Percentiles rank a stretch among this genome's conserved stretches.
These are phyloP conservation scores for Syrphus vitripennis DNA, from an alignment of 2,888 invertebrate genomes.

Conservation along the genomic window DNA sequence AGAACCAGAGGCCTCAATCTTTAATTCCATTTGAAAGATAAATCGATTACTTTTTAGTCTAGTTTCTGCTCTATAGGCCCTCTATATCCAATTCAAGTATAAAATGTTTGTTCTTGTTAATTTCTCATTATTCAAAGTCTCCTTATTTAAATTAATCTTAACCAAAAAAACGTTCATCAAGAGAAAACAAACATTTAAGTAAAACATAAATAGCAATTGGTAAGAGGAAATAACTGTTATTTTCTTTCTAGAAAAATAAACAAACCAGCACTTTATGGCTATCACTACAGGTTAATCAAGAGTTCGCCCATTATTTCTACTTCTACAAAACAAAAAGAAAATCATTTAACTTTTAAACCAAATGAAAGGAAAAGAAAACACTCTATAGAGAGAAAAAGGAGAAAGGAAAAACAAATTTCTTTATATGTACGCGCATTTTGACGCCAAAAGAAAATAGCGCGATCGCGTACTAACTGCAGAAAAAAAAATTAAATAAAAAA, in stretches of 20 bases:
- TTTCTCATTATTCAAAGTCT: too few relatives aligned
- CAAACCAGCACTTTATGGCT: constrained; percentile 1
- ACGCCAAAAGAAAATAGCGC: constrained; percentile 63
- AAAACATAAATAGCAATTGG: neutral
- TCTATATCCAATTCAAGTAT: too few relatives aligned
- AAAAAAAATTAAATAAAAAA: constrained; percentile 24
- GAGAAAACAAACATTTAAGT: too few relatives aligned
- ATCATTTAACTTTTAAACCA: neutral
- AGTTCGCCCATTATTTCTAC: neutral
- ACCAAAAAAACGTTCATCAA: neutral
- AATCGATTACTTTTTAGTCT: too few relatives aligned
- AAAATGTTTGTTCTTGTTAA: too few relatives aligned
- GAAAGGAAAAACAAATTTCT: constrained; percentile 61
- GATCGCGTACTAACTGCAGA: constrained; percentile 18
- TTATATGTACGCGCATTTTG: constrained; percentile 36
- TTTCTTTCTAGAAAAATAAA: neutral
- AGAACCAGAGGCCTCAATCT: too few relatives aligned
- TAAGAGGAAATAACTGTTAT: constrained; percentile 2
- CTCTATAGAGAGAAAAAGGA: constrained; percentile 26
- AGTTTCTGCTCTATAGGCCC: too few relatives aligned
- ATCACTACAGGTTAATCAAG: constrained; percentile 18
- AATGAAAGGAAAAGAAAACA: constrained; percentile 54
- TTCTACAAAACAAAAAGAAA: neutral
- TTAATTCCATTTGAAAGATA: too few relatives aligned
- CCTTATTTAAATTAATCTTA: too few relatives aligned